A percentile compares a stretch with the other conserved stretches of the same genome.
Evolutionary conservation across 2,797 vertebrate species (phyloP).

Genomic region (Xiphorhynchus erythropygius): DNA sequence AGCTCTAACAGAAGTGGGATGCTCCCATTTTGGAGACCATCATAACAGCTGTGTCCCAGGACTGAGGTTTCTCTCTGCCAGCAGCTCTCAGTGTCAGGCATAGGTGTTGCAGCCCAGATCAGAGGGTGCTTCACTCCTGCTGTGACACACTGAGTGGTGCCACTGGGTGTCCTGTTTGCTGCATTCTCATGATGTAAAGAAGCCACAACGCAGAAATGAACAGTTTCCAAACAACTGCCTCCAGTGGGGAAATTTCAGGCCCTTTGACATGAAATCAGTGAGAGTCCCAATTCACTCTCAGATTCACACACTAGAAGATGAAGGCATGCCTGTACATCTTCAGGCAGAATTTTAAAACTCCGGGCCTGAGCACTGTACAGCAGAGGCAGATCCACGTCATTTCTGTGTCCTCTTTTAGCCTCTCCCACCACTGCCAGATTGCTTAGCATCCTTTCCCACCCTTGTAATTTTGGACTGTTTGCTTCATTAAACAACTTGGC

Average conservation of each 20-base stretch:
- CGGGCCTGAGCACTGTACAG: not conserved
- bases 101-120: not conserved
- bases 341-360: not conserved
- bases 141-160: not conserved
- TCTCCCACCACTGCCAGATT: not conserved
- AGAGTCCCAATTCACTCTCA: not conserved
- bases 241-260: not conserved
- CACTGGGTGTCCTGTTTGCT: not conserved
- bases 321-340: not conserved
- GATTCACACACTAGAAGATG: not conserved
- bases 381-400: not conserved
- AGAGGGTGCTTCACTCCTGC: rapidly evolving
- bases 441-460: not conserved
- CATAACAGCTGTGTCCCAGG: not conserved
- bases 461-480: not conserved
- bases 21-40: not conserved
- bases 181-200: rapidly evolving
- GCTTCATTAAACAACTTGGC: not conserved
- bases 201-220: not conserved
- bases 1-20: not conserved
- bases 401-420: not conserved
- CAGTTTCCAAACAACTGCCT: not conserved
- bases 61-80: not conserved
- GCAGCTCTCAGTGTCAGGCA: not conserved
- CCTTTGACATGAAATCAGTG: not conserved